Conservation (phyloP, 2,797 vertebrate genomes). For the Tarsius wallacei region DNA sequence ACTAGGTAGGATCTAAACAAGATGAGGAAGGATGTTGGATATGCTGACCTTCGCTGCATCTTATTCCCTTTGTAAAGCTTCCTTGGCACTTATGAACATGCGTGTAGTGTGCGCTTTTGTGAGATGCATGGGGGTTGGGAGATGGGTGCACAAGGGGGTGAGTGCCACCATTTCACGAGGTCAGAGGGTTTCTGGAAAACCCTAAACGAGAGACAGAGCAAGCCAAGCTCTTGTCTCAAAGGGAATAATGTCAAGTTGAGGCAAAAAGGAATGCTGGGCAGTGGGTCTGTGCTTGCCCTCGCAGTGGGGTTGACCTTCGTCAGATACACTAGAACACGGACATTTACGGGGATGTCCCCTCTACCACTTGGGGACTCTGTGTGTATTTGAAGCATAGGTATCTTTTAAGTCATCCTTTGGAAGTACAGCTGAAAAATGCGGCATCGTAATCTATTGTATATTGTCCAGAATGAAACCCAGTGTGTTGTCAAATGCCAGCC, state of each 20-base stretch:
- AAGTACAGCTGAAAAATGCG: background rate
- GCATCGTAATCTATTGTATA: background rate
- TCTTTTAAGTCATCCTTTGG: background rate
- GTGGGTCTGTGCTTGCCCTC: background rate
- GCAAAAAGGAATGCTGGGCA: background rate
- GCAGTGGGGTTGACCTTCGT: background rate
- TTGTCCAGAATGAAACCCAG: background rate
- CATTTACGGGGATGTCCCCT: background rate
- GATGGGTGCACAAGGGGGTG: background rate
- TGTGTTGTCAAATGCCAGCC: background rate
- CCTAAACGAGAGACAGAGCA: background rate
- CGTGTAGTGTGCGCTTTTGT: background rate
- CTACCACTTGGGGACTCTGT: background rate
- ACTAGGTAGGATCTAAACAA: background rate
- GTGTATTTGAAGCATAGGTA: background rate
- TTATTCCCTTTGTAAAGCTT: background rate
- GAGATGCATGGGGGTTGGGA: background rate
- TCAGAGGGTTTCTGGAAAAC: background rate
- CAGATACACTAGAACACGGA: background rate
- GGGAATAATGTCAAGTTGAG: background rate
- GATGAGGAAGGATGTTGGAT: background rate
- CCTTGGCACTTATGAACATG: background rate
- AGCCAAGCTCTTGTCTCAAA: background rate
- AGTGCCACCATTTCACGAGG: background rate
- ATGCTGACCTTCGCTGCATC: background rate